Base-by-base conservation (phyloP, 2,888 invertebrate species). In the Panopea generosa region DNA sequence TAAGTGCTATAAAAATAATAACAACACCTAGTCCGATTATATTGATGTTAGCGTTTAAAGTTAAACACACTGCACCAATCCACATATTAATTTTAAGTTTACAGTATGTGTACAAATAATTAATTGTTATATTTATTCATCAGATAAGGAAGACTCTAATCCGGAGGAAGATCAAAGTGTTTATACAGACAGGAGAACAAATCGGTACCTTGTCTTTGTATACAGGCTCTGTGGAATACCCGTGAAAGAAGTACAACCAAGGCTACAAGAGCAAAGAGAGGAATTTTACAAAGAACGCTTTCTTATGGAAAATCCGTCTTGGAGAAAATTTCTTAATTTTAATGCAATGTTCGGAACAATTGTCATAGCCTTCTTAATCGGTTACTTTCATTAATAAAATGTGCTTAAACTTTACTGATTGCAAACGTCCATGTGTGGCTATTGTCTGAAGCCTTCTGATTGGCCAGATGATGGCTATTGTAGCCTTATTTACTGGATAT, bases 341-440 rank as follows among this genome's bases (percentile, higher is more conserved):
- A 84, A 84, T 60, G 84, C 82, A 20, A 55, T 67, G 9, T 24
- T 84, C 20, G 84, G 74, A 6, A 38, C 72, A n/a, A 40, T 65
- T 16, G 73, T 82, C 2, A 67, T 82, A 52, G 69, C 53, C 11
- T 84, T 84, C 49, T 47, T 82, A 2, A 29, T 75, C 22, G 82
- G 84, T 0, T 82, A 75, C 55, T 84, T 78, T 61, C 75, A 80
- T 61, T 81, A 40, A 33, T 33, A 33, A 7, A 33, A n/a, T n/a
- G n/a, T n/a, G n/a, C n/a, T n/a, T n/a, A n/a, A n/a, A n/a, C n/a
- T n/a, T n/a, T n/a, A n/a, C n/a, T n/a, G n/a, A n/a, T n/a, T n/a
- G n/a, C n/a, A n/a, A n/a, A n/a, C n/a, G n/a, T n/a, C n/a, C n/a
- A n/a, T n/a, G n/a, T n/a, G n/a, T n/a, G n/a, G n/a, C n/a, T n/a